Evolutionary conservation across 2,888 invertebrate genomes (phyloP).

Genomic region (Parnassius orleans): DNA sequence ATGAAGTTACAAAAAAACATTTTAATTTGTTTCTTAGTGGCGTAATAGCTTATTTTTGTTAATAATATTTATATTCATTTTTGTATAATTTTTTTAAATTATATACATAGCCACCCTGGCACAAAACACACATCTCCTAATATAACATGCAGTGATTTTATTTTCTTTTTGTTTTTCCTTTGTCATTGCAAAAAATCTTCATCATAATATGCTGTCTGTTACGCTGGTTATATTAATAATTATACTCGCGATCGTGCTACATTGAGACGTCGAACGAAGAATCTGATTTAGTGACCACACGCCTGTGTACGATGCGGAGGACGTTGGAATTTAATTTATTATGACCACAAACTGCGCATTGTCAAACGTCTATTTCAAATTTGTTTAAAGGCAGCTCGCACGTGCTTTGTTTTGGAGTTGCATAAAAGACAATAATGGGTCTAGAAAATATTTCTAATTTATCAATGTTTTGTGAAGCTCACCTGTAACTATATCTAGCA

Average conservation of each 20-base stretch:
- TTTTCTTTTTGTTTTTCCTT: constrained; percentile 78
- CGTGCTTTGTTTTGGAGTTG: constrained; percentile 3
- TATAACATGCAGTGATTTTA: constrained; percentile 46
- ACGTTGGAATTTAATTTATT: constrained; percentile 12
- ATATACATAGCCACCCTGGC: neutral
- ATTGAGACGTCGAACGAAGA: constrained; percentile 45
- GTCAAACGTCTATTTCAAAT: neutral
- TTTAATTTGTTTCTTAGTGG: too few relatives aligned
- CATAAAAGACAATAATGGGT: constrained; percentile 10
- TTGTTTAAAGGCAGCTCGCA: neutral
- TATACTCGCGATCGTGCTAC: constrained; percentile 78
- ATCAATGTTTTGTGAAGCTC: neutral
- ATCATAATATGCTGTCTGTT: constrained; percentile 91
- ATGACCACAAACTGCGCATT: constrained; percentile 7
- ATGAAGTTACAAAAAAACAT: too few relatives aligned
- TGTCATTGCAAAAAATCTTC: constrained; percentile 91
- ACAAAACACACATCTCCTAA: neutral
- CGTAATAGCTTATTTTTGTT: too few relatives aligned
- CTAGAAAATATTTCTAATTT: constrained; percentile 5
- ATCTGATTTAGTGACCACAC: constrained; percentile 5
- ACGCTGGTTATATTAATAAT: constrained; percentile 89
- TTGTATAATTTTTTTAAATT: too few relatives aligned
- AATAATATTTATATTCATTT: too few relatives aligned
- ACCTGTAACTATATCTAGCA: neutral
- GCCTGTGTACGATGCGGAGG: constrained; percentile 8